phyloP scores from a whole-genome alignment of 2,113 vertebrate genomes.

The Tyrannus savana region DNA sequence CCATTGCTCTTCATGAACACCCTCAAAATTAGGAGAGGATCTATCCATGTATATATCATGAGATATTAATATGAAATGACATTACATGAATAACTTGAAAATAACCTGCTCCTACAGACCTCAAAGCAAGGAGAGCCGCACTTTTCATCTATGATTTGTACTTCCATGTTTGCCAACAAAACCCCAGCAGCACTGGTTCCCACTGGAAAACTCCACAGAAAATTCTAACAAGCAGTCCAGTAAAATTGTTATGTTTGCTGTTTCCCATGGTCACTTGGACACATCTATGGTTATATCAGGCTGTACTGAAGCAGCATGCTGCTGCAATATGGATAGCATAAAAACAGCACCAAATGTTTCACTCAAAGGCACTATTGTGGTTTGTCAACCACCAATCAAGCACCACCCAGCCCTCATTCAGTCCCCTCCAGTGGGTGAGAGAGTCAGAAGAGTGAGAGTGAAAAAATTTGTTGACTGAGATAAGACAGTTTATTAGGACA shows the following conservation, averaged over 20 bases:
- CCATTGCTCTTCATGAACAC: not conserved
- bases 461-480: not conserved
- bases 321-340: not conserved
- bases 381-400: not conserved
- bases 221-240: not conserved
- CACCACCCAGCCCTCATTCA: not conserved
- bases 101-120: not conserved
- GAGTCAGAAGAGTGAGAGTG: not conserved
- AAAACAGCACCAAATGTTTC: conserved; percentile 44
- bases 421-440: not conserved
- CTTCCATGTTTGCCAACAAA: not conserved
- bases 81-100: not conserved
- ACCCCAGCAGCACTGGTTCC: not conserved
- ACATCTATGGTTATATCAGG: not conserved
- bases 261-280: not conserved
- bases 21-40: not conserved
- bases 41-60: not conserved
- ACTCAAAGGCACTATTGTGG: not conserved
- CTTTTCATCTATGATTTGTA: not conserved
- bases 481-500: not conserved
- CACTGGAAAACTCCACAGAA: not conserved
- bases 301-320: not conserved
- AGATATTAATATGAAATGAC: not conserved
- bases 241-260: not conserved
- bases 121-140: not conserved